Conservation (phyloP, 2,113 vertebrate genomes). For the Chaenocephalus aceratus region DNA sequence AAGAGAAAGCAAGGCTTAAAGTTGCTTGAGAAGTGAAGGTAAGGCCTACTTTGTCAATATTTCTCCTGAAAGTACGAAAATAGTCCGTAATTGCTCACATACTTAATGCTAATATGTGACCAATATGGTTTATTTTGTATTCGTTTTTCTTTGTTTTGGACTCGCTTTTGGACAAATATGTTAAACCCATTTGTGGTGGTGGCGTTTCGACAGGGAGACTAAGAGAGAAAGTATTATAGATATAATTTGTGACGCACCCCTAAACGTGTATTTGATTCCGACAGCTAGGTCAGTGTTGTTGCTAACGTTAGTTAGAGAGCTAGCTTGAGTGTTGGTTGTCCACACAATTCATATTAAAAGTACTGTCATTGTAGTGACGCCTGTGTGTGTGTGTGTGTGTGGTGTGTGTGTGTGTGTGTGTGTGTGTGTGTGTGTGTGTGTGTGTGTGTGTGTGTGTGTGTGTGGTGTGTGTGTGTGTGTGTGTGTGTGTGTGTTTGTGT, state of each 20-base stretch:
- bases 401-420: not conserved
- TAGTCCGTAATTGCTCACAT: too few relatives aligned
- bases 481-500: constrained; percentile 9
- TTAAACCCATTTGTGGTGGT: too few relatives aligned
- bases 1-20: not conserved
- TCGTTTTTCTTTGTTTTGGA: too few relatives aligned
- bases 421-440: not conserved
- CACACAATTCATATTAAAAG: not conserved
- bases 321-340: constrained; percentile 21
- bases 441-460: too few relatives aligned
- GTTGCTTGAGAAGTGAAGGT: constrained; percentile 4
- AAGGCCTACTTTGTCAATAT: not conserved
- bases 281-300: not conserved
- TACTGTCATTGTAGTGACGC: not conserved
- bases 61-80: too few relatives aligned
- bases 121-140: too few relatives aligned
- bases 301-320: constrained; percentile 16
- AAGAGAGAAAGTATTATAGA: too few relatives aligned
- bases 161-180: too few relatives aligned
- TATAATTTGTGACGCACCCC: not conserved
- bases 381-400: not conserved
- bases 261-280: not conserved
- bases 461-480: constrained; percentile 12
- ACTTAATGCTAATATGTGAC: too few relatives aligned
- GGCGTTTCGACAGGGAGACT: too few relatives aligned